These are phyloP conservation scores for Pammene fasciana DNA, from an alignment of 2,888 invertebrate genomes.

Conservation along the genomic window DNA sequence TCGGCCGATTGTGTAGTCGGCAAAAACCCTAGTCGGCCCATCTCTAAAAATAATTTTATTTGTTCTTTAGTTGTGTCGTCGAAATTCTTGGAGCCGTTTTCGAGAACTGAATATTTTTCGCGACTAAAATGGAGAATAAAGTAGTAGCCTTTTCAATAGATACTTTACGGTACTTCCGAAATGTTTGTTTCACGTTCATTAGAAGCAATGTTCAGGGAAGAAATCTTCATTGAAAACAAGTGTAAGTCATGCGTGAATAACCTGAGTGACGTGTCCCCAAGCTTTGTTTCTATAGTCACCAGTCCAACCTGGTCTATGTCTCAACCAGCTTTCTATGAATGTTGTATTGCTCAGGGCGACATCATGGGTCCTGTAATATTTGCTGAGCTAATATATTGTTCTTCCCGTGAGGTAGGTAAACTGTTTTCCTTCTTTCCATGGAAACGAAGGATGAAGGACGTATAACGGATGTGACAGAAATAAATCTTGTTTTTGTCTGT, in stretches of 20 bases:
- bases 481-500: conserved; percentile 22
- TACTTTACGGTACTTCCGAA: neutral
- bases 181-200: neutral
- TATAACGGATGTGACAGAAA: conserved; percentile 5
- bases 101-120: neutral
- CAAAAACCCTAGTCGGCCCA: too few species aligned
- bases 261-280: conserved; percentile 11
- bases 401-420: conserved; percentile 11
- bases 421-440: conserved; percentile 14
- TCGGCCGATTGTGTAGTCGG: too few species aligned
- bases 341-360: neutral
- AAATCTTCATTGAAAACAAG: conserved; percentile 13
- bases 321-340: neutral
- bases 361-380: conserved; percentile 3
- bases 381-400: conserved; percentile 22
- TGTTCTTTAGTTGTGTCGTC: too few species aligned
- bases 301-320: conserved; percentile 3
- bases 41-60: too few species aligned
- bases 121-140: neutral
- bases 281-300: conserved; percentile 17
- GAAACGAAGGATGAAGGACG: neutral
- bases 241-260: conserved; percentile 18
- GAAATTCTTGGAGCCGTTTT: too few species aligned
- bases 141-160: neutral
- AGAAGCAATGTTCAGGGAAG: neutral